Evolutionary conservation across 2,888 invertebrate genomes (phyloP), one percentile per base, ranked within the genome.

Genomic region (Pristionchus mayeri): DNA sequence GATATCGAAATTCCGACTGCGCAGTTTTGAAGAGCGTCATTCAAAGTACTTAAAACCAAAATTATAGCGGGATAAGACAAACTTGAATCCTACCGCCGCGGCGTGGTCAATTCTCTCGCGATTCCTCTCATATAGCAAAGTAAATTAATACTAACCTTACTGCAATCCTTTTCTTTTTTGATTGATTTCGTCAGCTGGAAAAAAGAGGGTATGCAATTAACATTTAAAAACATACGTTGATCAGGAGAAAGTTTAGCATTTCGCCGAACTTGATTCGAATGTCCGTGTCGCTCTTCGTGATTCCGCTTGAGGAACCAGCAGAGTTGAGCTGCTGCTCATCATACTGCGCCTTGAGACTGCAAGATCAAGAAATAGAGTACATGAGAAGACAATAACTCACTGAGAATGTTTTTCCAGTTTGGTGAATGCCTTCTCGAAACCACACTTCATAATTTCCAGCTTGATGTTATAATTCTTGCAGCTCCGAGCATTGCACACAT

Each of bases 141-240:
- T n/a, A n/a, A n/a, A n/a, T n/a, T n/a, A n/a, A n/a, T 6, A 44
- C 44, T 13, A 30, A 63, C 60, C 60, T 63, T 34, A 71, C 40
- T 40, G 40, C 40, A 21, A 4, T 37, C 67, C 40, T 40, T 40
- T 27, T 71, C 67, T 71, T n/a, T 6, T 71, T 37, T 34, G 40
- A 71, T 63, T 40, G 67, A 18, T n/a, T 71, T 71, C 40, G 67
- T 40, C n/a, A 71, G n/a, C 67, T 71, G 40, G 6, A 71, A 71
- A 40, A 37, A n/a, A n/a, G n/a, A 1, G 16, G 0, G 7, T 7
- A 21, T 30, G 30, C 7, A 30, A 27, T 9, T 34, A 40, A 27
- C 18, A 2, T 21, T 63, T 11, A 27, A 40, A n/a, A n/a, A 7
- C 67, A 71, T 37, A 71, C 67, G n/a, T 71, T 71, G n/a, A 40